Conservation (phyloP, 2,797 vertebrate species). For the Molossus molossus region DNA sequence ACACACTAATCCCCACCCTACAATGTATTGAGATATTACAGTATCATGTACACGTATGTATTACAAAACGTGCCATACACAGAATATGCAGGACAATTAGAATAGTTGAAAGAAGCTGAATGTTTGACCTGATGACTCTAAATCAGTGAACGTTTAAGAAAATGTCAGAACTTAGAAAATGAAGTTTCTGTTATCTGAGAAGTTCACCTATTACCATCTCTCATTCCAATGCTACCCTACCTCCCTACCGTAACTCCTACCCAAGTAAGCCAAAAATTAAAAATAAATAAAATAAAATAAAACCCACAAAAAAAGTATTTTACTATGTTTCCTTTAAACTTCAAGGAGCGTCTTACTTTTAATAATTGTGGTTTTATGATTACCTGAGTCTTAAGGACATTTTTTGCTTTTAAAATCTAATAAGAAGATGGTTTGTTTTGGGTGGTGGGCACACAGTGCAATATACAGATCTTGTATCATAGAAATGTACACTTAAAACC, state of each 20-base stretch:
- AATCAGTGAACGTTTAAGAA: not conserved
- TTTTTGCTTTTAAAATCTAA: slow-evolving; percentile 56
- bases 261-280: not conserved
- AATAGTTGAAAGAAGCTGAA: not conserved
- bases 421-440: not conserved
- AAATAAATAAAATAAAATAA: too few species aligned
- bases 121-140: not conserved
- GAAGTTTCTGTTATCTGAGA: not conserved
- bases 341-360: not conserved
- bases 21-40: not conserved
- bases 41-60: not conserved
- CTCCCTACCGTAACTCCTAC: not conserved
- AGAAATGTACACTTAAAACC: not conserved
- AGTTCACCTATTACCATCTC: not conserved
- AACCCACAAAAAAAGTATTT: not conserved
- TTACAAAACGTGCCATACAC: not conserved
- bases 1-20: not conserved
- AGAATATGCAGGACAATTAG: not conserved
- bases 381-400: slow-evolving; percentile 39
- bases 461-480: not conserved
- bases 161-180: not conserved
- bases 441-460: not conserved
- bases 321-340: not conserved
- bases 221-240: not conserved
- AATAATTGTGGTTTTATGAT: slow-evolving; percentile 35